Evolutionary conservation across 2,113 vertebrate genomes (phyloP).

Genomic region (Aleadryas rufinucha): DNA sequence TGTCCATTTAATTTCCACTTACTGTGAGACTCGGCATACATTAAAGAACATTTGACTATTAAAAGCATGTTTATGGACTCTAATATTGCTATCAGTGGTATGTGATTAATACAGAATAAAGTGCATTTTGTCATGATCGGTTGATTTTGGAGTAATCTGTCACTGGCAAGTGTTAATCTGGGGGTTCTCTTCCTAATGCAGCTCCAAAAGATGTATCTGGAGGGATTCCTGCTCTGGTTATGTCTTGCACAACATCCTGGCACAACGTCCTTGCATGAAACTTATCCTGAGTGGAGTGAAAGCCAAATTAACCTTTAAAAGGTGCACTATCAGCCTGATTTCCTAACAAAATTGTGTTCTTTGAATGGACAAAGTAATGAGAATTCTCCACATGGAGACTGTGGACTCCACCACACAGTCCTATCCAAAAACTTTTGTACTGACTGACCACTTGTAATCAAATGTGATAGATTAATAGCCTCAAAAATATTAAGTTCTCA

Average conservation of each 20-base stretch:
- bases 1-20: conserved; percentile 73
- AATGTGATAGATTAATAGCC: neutral
- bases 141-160: conserved; percentile 51
- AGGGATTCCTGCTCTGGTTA: neutral
- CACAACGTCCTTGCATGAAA: neutral
- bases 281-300: neutral
- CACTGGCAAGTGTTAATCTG: conserved; percentile 61
- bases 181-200: neutral
- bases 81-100: conserved; percentile 66
- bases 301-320: neutral
- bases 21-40: conserved; percentile 55
- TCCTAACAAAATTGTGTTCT: neutral
- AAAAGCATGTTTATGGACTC: conserved; percentile 77
- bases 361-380: neutral
- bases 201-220: neutral
- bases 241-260: neutral
- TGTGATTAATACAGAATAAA: conserved; percentile 66
- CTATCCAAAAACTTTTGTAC: neutral
- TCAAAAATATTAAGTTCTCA: neutral
- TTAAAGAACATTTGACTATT: conserved; percentile 74
- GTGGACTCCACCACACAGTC: neutral
- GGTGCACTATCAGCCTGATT: neutral
- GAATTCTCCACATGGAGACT: neutral
- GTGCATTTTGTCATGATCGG: conserved; percentile 66
- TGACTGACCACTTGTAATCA: neutral